These are phyloP conservation scores for Euura lappo DNA, from an alignment of 1,140 invertebrate genomes.

Conservation along the genomic window DNA sequence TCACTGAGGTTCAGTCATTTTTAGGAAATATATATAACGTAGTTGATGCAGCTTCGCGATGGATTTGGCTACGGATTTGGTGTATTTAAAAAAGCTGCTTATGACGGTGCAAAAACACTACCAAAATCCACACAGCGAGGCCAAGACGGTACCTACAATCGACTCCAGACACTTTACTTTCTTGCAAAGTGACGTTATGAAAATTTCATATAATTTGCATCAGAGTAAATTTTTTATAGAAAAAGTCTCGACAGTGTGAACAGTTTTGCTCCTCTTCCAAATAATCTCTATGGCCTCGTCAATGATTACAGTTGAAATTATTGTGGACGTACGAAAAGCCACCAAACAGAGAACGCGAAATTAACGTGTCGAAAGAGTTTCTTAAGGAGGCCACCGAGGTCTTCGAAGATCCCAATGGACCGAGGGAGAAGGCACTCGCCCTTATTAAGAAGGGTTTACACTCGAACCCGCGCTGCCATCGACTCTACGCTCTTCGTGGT, in stretches of 20 bases:
- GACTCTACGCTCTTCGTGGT: constrained; percentile 24
- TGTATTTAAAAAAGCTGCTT: neutral
- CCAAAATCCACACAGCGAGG: neutral
- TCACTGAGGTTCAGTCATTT: too few relatives aligned
- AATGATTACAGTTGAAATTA: constrained; percentile 19
- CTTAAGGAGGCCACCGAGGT: constrained; percentile 18
- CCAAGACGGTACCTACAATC: neutral
- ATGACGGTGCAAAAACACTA: neutral
- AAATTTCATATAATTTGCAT: too few relatives aligned
- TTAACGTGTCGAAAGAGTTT: constrained; percentile 1
- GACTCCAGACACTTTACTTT: too few relatives aligned
- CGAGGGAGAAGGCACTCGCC: neutral
- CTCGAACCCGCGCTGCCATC: constrained; percentile 19
- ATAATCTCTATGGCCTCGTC: too few relatives aligned
- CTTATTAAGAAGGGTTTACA: constrained; percentile 23
- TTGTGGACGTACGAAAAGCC: constrained; percentile 25
- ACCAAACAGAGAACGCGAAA: constrained; percentile 13
- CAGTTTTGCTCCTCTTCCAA: too few relatives aligned
- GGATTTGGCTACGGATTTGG: neutral
- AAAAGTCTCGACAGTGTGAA: too few relatives aligned
- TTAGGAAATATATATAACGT: too few relatives aligned
- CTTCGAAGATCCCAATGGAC: neutral
- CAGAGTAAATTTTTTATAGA: too few relatives aligned
- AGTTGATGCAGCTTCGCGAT: too few relatives aligned
- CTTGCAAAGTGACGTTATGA: too few relatives aligned